Conservation (phyloP, 2,888 invertebrate species). For the Steromphala cineraria region DNA sequence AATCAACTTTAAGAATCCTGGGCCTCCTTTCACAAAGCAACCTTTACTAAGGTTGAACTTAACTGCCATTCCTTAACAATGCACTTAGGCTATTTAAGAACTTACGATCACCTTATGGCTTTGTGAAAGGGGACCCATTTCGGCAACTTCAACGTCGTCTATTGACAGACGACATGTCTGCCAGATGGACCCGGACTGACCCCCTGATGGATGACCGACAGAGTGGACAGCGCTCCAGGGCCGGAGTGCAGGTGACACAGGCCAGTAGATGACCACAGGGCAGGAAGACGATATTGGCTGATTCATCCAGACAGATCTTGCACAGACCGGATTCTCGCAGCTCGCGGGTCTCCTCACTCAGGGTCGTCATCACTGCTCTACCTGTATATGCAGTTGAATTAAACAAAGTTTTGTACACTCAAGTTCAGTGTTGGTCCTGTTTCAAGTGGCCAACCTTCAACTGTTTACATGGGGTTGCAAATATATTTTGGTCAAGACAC, state of each 20-base stretch:
- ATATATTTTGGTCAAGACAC: no score
- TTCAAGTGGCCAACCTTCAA: no score
- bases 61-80: no score
- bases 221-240: background rate
- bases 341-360: background rate
- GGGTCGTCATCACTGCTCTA: background rate
- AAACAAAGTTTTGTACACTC: background rate
- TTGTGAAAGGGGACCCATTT: no score
- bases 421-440: no score
- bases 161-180: background rate
- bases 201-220: background rate
- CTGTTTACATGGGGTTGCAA: no score
- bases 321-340: background rate
- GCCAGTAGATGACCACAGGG: slow-evolving; percentile 8
- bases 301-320: background rate
- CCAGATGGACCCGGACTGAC: background rate
- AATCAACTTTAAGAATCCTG: no score
- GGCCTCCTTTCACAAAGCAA: no score
- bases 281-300: background rate
- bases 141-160: no score
- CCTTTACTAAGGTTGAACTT: no score
- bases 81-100: no score
- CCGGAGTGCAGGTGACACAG: background rate
- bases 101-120: no score
- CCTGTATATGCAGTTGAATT: background rate